A percentile compares a stretch with the other conserved stretches of the same genome.
Conservation (phyloP, 2,797 vertebrate genomes). For the Ptychadena robeensis region DNA sequence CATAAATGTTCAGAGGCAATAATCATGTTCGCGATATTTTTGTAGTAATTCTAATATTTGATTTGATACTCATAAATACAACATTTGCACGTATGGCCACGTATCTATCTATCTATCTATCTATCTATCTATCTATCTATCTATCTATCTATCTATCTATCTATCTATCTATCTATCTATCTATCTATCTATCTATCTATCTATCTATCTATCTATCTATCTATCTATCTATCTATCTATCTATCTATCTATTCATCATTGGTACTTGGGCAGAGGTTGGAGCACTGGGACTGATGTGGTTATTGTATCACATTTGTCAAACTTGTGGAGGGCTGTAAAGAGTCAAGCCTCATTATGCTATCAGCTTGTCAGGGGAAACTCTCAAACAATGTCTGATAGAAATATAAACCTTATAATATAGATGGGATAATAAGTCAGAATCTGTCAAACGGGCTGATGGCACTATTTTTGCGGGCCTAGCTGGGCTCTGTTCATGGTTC, state of each 20-base stretch:
- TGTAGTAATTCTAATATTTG: too few relatives aligned
- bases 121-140: background rate
- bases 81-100: too few relatives aligned
- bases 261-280: too few relatives aligned
- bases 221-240: background rate
- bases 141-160: background rate
- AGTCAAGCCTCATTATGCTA: background rate
- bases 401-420: background rate
- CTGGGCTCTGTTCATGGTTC: too few relatives aligned
- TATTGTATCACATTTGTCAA: too few relatives aligned
- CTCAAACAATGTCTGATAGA: background rate
- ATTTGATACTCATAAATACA: too few relatives aligned
- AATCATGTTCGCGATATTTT: too few relatives aligned
- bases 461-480: too few relatives aligned
- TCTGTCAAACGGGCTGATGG: background rate
- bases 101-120: conserved; percentile 4
- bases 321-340: background rate
- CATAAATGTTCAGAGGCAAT: too few relatives aligned
- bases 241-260: background rate
- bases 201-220: background rate
- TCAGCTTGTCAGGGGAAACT: background rate
- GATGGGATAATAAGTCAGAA: background rate
- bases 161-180: background rate
- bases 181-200: background rate
- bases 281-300: too few relatives aligned